Base-by-base conservation (phyloP, 2,113 vertebrate species). In the Rhadina sibilatrix region DNA sequence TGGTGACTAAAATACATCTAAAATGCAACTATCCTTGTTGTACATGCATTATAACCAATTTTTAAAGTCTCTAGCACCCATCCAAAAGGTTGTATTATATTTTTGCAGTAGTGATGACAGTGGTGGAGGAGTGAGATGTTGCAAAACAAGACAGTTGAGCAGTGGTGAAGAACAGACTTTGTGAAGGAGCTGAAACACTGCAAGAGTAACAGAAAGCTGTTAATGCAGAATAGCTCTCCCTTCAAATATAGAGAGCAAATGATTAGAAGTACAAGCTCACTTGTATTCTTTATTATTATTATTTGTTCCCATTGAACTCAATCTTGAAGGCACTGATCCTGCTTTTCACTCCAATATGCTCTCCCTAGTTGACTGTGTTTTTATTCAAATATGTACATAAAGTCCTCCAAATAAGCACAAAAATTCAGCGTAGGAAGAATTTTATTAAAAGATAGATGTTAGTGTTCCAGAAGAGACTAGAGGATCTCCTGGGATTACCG, bases 401-500 rank as follows among this genome's bases (percentile, higher is more conserved):
- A 77, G 11, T 72, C 27, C 11, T 86, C 38, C 25, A 61, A 85
- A 57, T 83, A 54, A 85, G 63, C 50, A 50, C 33, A 74, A 66
- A 90, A 93, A 49, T 75, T 52, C 31, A 30, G 8, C 6, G 4
- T 65, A 81, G 83, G 95, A 90, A 75, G 31, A 56, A 54, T 92
- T 87, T 90, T 94, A 25, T 63, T n/a, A 31, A 90, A 87, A 93
- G 28, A 44, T 83, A 40, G 50, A 90, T 71, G 22, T 85, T 93
- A 89, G 50, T 76, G 56, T 78, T 92, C 42, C n/a, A 81, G 65
- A 74, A 35, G 42, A 89, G n/a, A 54, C 60, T 24, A 37, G 44
- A 52, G 28, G 65, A 56, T 93, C 90, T 93, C 78, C 30, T 96
- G 89, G 91, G 96, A 94, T 95, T 94, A 86, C 52, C 69, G 60